Percentiles rank a stretch among this genome's conserved stretches.
Evolutionary conservation across 2,888 invertebrate genomes (phyloP).

Genomic region (Eupithecia insigniata): DNA sequence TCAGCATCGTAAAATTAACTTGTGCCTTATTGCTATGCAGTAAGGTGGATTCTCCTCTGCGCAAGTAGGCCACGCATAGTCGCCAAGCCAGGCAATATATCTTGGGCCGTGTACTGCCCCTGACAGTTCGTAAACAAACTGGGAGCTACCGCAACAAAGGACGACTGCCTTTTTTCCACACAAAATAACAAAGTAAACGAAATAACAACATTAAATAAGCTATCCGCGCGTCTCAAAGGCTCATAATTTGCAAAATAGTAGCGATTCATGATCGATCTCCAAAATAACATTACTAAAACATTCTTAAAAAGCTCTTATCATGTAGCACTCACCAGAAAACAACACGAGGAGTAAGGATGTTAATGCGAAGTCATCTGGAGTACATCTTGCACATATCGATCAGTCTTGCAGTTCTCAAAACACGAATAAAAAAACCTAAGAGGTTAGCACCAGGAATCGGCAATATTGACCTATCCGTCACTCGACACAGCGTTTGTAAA

Average conservation of each 20-base stretch:
- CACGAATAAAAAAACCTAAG: slow-evolving; percentile 76
- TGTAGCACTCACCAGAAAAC: slow-evolving; percentile 72
- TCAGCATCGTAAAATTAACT: slow-evolving; percentile 43
- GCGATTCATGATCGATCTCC: slow-evolving; percentile 44
- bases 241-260: slow-evolving; percentile 47
- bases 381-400: slow-evolving; percentile 84
- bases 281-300: slow-evolving; percentile 28
- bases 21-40: slow-evolving; percentile 42
- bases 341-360: slow-evolving; percentile 60
- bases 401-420: slow-evolving; percentile 83
- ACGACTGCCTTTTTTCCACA: slow-evolving; percentile 57
- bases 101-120: slow-evolving; percentile 84
- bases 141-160: slow-evolving; percentile 82
- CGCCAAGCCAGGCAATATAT: slow-evolving; percentile 85
- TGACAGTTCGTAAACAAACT: slow-evolving; percentile 86
- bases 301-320: slow-evolving; percentile 25
- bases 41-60: slow-evolving; percentile 61
- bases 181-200: slow-evolving; percentile 48
- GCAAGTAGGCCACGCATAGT: slow-evolving; percentile 77
- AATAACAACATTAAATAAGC: slow-evolving; percentile 40
- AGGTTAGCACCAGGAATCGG: slow-evolving; percentile 81
- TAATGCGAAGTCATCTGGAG: slow-evolving; percentile 81
- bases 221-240: slow-evolving; percentile 45
- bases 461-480: slow-evolving; percentile 64
- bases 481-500: slow-evolving; percentile 64